A percentile compares a stretch with the other conserved stretches of the same genome.
Evolutionary conservation across 2,113 vertebrate genomes (phyloP).

Genomic region (Otus sunia): DNA sequence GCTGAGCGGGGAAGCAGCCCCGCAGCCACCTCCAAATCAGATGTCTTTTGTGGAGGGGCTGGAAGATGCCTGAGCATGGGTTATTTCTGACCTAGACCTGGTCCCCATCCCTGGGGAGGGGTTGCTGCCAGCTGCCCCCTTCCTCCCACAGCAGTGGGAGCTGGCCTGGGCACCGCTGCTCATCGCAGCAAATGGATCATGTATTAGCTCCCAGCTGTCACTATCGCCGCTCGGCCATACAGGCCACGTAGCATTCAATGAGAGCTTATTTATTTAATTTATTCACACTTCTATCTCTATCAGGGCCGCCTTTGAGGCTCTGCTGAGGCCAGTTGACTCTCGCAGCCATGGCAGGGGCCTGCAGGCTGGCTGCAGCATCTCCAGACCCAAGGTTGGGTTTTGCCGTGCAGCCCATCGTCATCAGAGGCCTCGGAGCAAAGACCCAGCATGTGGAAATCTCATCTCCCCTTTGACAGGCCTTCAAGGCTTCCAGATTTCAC

Average conservation of each 20-base stretch:
- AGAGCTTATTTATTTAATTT: neutral
- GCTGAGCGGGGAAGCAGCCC: neutral
- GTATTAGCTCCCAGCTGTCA: neutral
- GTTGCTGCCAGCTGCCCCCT: neutral
- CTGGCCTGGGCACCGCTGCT: rapidly evolving
- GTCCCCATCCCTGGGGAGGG: too few relatives aligned
- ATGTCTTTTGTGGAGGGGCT: neutral
- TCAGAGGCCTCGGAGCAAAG: neutral
- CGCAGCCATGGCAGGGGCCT: neutral
- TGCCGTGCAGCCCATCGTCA: rapidly evolving
- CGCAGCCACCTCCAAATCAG: neutral
- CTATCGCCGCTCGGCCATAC: neutral
- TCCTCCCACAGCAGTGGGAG: neutral
- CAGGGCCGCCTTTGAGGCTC: neutral
- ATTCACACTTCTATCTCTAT: neutral
- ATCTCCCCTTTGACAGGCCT: neutral
- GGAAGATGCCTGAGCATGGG: neutral
- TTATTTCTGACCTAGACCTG: neutral
- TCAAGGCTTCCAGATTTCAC: neutral
- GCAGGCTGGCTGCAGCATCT: neutral
- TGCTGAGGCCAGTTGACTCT: neutral
- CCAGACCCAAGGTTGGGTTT: neutral
- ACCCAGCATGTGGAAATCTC: neutral
- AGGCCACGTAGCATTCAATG: neutral
- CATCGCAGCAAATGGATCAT: neutral